Base-by-base conservation (phyloP, 2,113 vertebrate genomes). In the Cettia cetti region DNA sequence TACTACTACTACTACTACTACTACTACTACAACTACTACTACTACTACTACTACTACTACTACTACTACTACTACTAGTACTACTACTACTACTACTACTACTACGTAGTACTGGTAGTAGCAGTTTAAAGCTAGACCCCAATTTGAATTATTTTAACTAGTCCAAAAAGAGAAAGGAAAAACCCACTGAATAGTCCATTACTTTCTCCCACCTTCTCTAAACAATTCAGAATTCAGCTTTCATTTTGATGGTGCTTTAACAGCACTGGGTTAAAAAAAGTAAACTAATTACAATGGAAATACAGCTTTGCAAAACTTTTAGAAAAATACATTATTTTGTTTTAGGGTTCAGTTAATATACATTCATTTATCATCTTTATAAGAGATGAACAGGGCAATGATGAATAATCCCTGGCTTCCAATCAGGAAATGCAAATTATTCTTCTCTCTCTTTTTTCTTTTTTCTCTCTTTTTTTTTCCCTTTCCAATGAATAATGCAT, bases 281-380 rank as follows among this genome's bases (percentile, higher is more conserved):
- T 96, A 97, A 97, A 97, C 96, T 98, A 98, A 98, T 98, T 98
- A 98, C 82, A 97, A 87, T 54, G 94, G 97, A 98, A 97, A 97
- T 97, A 91, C 94, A 97, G 93, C 53, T 94, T 96, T 94, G 95
- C 52, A 88, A 97, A 97, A 97, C 95, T 97, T 97, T 49, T 91
- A 97, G 95, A 96, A 95, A 98, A 97, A 94, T 91, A 97, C 96
- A 95, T 97, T 97, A 97, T 98, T 98, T 98, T 98, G 95, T 90
- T 97, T 98, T 97, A 97, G 93, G 95, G 91, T 98, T 98, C 97
- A 96, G 97, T 97, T 98, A 96, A 97, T 97, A 97, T 95, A 94
- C 96, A 94, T 97, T 96, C 97, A 98, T 98, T 98, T 97, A 98
- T 98, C 97, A 98, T 97, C 93, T 98, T 97, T 97, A 96, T 97